Evolutionary conservation across 2,888 invertebrate species (phyloP).

Genomic region (Ochropleura leucogaster): DNA sequence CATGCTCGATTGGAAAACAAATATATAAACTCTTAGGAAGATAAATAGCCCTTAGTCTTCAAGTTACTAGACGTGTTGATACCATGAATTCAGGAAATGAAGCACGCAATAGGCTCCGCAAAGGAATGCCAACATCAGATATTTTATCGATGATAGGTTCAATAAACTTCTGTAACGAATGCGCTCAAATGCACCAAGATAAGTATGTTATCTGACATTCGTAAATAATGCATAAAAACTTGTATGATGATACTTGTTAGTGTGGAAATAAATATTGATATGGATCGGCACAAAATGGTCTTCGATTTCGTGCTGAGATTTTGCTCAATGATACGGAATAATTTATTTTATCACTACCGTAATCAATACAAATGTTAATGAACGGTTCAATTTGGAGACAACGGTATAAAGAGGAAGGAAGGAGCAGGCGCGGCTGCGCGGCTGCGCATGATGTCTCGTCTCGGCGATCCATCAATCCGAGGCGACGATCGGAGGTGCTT

Average conservation of each 20-base stretch:
- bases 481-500: constrained; percentile 87
- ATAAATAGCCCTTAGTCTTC: not conserved
- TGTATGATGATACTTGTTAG: not conserved
- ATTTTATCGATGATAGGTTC: not conserved
- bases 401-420: constrained; percentile 39
- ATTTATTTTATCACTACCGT: constrained; percentile 8
- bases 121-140: not conserved
- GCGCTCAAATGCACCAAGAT: not conserved
- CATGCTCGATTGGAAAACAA: not conserved
- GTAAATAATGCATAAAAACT: not conserved
- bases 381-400: constrained; percentile 42
- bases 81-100: not conserved
- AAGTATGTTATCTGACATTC: not conserved
- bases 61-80: not conserved
- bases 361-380: constrained; percentile 27
- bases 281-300: constrained; percentile 3
- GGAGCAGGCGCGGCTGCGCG: constrained; percentile 59
- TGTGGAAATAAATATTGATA: constrained; percentile 11
- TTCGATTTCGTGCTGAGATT: constrained; percentile 3
- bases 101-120: not conserved
- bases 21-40: not conserved
- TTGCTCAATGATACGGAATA: constrained; percentile 5
- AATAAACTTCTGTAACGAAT: not conserved
- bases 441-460: constrained; percentile 65
- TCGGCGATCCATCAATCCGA: constrained; percentile 86